phyloP scores from a whole-genome alignment of 1,140 invertebrate species.

The Rhizoglyphus robini region DNA sequence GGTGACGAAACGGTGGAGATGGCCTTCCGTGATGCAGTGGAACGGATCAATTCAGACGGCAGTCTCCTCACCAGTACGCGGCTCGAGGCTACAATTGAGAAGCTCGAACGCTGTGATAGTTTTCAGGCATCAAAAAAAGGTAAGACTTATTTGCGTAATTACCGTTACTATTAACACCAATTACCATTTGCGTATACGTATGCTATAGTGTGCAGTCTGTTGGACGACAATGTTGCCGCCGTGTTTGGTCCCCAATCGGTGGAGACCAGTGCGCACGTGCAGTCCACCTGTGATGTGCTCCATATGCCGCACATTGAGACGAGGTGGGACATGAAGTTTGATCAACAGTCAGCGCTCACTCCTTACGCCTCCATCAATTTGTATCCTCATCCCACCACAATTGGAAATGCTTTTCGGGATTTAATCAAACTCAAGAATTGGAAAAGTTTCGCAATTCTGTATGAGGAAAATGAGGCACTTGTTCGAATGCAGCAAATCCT shows the following conservation, averaged over 20 bases:
- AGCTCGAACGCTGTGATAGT: slow-evolving; percentile 71
- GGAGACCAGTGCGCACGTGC: slow-evolving; percentile 76
- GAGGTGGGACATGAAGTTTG: slow-evolving; percentile 73
- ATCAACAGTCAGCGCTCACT: slow-evolving; percentile 42
- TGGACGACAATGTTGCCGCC: slow-evolving; percentile 71
- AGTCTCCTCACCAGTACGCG: slow-evolving; percentile 64
- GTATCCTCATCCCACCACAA: slow-evolving; percentile 73
- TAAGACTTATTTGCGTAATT: slow-evolving; percentile 31
- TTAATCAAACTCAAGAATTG: slow-evolving; percentile 74
- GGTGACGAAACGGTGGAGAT: slow-evolving; percentile 67
- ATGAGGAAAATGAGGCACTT: slow-evolving; percentile 77
- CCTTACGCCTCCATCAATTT: slow-evolving; percentile 84
- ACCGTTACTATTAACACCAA: neutral
- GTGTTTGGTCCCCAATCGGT: slow-evolving; percentile 84
- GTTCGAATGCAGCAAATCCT: slow-evolving; percentile 79
- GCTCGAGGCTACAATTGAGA: slow-evolving; percentile 67
- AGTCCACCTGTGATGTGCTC: slow-evolving; percentile 89
- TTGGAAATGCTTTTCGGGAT: slow-evolving; percentile 82
- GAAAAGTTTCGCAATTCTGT: slow-evolving; percentile 86
- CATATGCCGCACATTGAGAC: slow-evolving; percentile 89
- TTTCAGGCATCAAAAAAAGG: slow-evolving; percentile 81
- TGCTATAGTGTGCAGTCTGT: slow-evolving; percentile 66
- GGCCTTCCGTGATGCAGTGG: slow-evolving; percentile 75
- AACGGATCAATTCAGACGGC: slow-evolving; percentile 68
- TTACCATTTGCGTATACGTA: no score